Base-by-base conservation (phyloP, 2,888 invertebrate species). In the Sminthurinus aureus region DNA sequence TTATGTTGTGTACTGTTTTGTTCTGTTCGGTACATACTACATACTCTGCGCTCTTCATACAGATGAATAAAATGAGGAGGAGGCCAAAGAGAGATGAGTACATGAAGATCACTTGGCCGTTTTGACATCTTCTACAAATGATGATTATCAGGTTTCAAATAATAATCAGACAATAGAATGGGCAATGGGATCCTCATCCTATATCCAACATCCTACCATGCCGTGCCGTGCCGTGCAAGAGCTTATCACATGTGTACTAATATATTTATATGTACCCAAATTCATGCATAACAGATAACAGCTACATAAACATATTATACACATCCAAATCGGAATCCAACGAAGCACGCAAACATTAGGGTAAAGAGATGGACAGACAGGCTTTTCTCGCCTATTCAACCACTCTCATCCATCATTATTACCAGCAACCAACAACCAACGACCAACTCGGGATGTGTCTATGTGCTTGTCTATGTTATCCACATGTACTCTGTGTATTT, bases 121-220 rank as follows among this genome's bases (percentile, higher is more conserved):
- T 80, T 80, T 80, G 80, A 80, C 80, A 71, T 80, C 80, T 80
- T 51, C 58, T 80, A 80, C 80, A 80, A 80, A 80, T 80, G 80
- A 80, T 80, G 80, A 80, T 80, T 80, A 80, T 80, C 80, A 80
- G 71, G 80, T 80, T 80, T 80, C 80, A 80, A 73, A 80, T 71
- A 71, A 79, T 79, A 79, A 79, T 79, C 79, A 79, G 78, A 78
- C 78, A 78, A 78, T 78, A 66, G 52, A 64, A 78, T 78, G 78
- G 64, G 64, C 11, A 58, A 2, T 71, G 26, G 58, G 58, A 58
- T 58, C 71, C 24, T 24, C 71, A 9, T 20, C 71, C 22, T 12
- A 3, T 6, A 71, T 22, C 71, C 13, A 52, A 58, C 71, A 69
- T 69, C n/a, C 64, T 38, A 77, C 20, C 77, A 52, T 51, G 77